Conservation (phyloP, 1,140 invertebrate species). For the Ceratina australensis region DNA sequence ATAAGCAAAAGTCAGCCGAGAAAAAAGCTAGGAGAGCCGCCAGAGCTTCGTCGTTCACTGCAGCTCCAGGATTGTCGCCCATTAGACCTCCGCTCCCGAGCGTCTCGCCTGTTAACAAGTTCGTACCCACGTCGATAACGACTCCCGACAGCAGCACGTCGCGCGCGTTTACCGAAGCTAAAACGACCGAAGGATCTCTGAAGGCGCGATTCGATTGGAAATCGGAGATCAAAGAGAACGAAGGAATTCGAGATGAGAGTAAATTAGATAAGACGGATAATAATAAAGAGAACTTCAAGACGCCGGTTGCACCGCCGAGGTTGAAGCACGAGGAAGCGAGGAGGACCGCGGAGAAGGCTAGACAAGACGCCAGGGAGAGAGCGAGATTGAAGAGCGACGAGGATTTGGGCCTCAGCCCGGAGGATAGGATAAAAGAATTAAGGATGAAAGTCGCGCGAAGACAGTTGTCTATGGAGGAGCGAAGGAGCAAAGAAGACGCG, state of each 20-base stretch:
- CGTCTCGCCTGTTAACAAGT: conserved; percentile 54
- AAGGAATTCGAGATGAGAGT: not conserved
- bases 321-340: conserved; percentile 78
- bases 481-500: conserved; percentile 62
- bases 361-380: conserved; percentile 84
- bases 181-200: conserved; percentile 55
- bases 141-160: conserved; percentile 59
- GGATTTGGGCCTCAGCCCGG: conserved; percentile 86
- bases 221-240: conserved; percentile 2
- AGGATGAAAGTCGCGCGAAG: conserved; percentile 77
- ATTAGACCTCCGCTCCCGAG: conserved; percentile 49
- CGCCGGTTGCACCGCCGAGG: conserved; percentile 78
- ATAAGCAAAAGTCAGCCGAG: conserved; percentile 84
- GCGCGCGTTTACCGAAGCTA: conserved; percentile 68
- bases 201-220: conserved; percentile 2
- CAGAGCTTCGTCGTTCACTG: conserved; percentile 71
- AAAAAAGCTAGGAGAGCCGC: conserved; percentile 79
- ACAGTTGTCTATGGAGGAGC: conserved; percentile 73
- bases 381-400: conserved; percentile 86
- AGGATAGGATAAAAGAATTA: conserved; percentile 83
- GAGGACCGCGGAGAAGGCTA: conserved; percentile 81
- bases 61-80: conserved; percentile 58
- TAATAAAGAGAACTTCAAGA: conserved; percentile 68
- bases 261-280: not conserved
- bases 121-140: conserved; percentile 63